These are phyloP conservation scores for Spatulosminthurus flaviceps DNA, from an alignment of 2,888 invertebrate species.

Conservation along the genomic window DNA sequence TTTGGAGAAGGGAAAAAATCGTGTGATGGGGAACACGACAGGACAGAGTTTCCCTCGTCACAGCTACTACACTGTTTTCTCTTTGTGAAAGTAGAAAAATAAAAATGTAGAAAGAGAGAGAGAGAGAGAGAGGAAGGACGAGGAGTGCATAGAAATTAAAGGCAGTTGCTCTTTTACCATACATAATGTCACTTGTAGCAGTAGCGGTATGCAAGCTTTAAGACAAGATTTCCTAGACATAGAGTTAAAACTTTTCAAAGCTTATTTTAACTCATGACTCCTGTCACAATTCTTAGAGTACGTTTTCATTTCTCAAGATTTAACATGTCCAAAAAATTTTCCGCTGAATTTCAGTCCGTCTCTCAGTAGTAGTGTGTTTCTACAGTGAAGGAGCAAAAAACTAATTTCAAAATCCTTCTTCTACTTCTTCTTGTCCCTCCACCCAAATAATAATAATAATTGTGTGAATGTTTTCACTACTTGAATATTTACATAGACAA, in stretches of 20 bases:
- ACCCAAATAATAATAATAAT: too few relatives aligned
- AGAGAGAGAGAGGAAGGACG: too few relatives aligned
- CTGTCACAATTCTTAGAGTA: conserved; percentile 3
- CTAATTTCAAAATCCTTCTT: too few relatives aligned
- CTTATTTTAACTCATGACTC: conserved; percentile 8
- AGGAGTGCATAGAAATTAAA: conserved; percentile 14
- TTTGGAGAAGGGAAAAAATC: conserved; percentile 4
- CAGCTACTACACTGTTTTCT: conserved; percentile 9
- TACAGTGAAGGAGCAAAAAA: too few relatives aligned
- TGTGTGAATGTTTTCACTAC: too few relatives aligned
- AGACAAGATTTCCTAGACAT: not conserved
- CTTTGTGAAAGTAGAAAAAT: not conserved
- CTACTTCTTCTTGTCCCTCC: too few relatives aligned
- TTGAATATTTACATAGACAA: too few relatives aligned
- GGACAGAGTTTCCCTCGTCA: not conserved
- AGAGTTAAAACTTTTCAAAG: conserved; percentile 7
- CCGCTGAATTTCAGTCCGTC: not conserved
- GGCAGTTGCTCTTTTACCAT: too few relatives aligned
- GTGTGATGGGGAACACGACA: not conserved
- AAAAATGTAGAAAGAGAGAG: not conserved
- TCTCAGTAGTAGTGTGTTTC: too few relatives aligned
- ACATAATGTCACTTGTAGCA: too few relatives aligned
- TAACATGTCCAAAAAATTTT: not conserved
- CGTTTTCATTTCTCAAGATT: conserved; percentile 16
- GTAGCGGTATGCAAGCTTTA: too few relatives aligned